Evolutionary conservation across 2,113 vertebrate species (phyloP), one percentile per base, ranked within the genome.

Genomic region (Actenoides lindsayi): DNA sequence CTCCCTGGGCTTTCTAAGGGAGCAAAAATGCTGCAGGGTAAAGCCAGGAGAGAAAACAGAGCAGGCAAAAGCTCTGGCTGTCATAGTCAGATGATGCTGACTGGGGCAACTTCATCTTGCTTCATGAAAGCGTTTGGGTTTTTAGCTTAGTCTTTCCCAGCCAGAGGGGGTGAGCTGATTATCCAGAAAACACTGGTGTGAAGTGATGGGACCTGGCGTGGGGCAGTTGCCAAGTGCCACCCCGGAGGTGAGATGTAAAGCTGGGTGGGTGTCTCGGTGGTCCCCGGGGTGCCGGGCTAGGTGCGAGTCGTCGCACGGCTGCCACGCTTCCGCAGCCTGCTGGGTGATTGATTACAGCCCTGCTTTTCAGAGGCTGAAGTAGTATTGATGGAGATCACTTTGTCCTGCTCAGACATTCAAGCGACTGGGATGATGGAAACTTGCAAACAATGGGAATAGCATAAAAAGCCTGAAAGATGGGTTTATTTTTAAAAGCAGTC

Each of bases 381-480:
- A 13, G 27, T 70, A 54, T 16, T 65, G 85, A 12, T 74, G 77
- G 30, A 69, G 23, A 25, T 63, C 71, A 69, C 24, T 37, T 67
- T 88, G 28, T 59, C 2, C 1, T 42, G 20, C 37, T 62, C 25
- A 41, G 87, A 81, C 35, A 3, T 79, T 44, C 54, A 69, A 1
- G 13, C 1, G 2, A 10, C 73, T 46, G 74, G 51, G 84, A 13
- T 71, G 84, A 54, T 65, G 90, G 79, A 62, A 28, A 23, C 33
- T 23, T 83, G 71, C 54, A 73, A 83, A 13, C 27, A 44, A 0
- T 3, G 67, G 78, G 20, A 79, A 8, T 9, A 51, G 76, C 50
- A 11, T 30, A 11, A 39, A 14, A 74, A 8, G 28, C 1, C 0
- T 3, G 37, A 37, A 8, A 51, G 81, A n/a, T 51, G 60, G 75